These are phyloP conservation scores for Baronia brevicornis DNA, from an alignment of 2,888 invertebrate genomes.

Conservation along the genomic window DNA sequence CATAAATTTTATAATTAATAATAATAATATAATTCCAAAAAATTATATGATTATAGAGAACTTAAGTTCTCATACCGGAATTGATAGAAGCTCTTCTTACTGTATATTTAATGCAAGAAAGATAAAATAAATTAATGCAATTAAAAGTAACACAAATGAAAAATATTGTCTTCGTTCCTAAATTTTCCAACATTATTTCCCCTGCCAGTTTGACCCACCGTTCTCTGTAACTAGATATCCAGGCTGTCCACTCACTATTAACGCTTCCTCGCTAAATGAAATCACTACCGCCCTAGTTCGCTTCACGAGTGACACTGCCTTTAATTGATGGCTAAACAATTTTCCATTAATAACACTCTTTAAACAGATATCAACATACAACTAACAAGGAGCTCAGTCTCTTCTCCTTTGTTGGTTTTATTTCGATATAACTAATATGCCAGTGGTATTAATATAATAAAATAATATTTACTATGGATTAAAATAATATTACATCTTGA, in stretches of 20 bases:
- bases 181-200: neutral
- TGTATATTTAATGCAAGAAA: too few species aligned
- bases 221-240: slow-evolving; percentile 17
- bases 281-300: slow-evolving; percentile 18
- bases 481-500: slow-evolving; percentile 1
- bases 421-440: too few species aligned
- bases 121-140: too few species aligned
- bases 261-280: slow-evolving; percentile 19
- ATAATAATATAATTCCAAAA: too few species aligned
- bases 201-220: neutral
- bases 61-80: too few species aligned
- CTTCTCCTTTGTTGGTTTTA: too few species aligned
- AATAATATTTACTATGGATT: slow-evolving; percentile 2
- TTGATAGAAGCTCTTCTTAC: too few species aligned
- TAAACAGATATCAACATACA: neutral
- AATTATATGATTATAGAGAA: too few species aligned
- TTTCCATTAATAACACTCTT: slow-evolving; percentile 11
- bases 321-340: slow-evolving; percentile 19
- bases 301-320: slow-evolving; percentile 14
- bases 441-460: too few species aligned
- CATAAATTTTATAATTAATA: too few species aligned
- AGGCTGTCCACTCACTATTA: slow-evolving; percentile 19
- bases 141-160: too few species aligned
- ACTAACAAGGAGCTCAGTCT: too few species aligned
- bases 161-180: neutral